Evolutionary conservation across 2,797 vertebrate species (phyloP), one percentile per base, ranked within the genome.

Genomic region (Otus scops): DNA sequence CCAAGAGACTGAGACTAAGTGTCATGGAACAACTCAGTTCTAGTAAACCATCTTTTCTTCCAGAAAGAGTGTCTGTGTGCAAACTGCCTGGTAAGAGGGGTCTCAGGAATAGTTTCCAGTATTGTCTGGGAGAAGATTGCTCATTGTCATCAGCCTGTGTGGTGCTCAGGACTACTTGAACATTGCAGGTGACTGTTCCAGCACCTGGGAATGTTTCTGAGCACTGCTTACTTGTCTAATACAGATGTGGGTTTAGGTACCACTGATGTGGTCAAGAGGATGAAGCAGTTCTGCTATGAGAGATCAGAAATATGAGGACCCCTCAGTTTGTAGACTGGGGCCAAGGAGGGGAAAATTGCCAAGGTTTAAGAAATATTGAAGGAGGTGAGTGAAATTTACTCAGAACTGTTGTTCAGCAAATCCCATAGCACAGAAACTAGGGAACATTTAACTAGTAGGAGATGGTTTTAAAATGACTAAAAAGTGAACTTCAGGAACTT

Each of bases 121-220:
- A 57, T 22, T 39, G 6, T 50, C 15, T 78, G 48, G 57, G 45
- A 80, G 74, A 65, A 64, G n/a, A 36, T 16, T 68, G 50, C 13
- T 64, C 1, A 0, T 53, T 68, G 59, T 34, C 39, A 43, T 63
- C 0, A 0, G 26, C 24, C 27, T 1, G 0, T 32, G 24, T 48
- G 30, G 17, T 76, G n/a, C 41, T 79, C 27, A 59, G 50, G 45
- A 43, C 34, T 71, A 4, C 77, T 12, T 0, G 4, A 50, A n/a
- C 73, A 7, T 64, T 30, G 24, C 30, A 32, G 21, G 26, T 81
- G 69, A 30, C 86, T 74, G 30, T 79, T 79, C 18, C 43, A 32
- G 41, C 51, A 23, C 11, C 36, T 65, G n/a, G 38, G 26, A 75
- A 7, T 45, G 26, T 64, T 88, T 53, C 41, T 1, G 1, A 69